phyloP scores from a whole-genome alignment of 2,888 invertebrate species.

The Iphiclides podalirius region DNA sequence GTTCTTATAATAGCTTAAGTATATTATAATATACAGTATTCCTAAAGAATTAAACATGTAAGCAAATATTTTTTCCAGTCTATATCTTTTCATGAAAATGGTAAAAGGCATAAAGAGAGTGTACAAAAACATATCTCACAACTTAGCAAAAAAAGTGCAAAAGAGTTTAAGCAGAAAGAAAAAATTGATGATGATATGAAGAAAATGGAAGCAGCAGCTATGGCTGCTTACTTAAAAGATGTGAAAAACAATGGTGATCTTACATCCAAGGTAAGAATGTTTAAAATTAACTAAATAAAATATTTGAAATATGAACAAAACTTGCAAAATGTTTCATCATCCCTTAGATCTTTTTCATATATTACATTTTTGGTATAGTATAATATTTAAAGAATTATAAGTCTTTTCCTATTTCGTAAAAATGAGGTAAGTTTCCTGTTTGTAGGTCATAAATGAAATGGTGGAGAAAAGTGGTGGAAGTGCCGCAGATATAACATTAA shows the following conservation, averaged over 20 bases:
- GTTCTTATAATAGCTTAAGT: too few relatives aligned
- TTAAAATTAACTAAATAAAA: not conserved
- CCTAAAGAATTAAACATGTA: too few relatives aligned
- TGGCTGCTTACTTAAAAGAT: constrained; percentile 93
- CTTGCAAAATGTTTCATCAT: too few relatives aligned
- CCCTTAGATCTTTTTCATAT: too few relatives aligned
- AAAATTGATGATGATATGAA: constrained; percentile 89
- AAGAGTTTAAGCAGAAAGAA: constrained; percentile 87
- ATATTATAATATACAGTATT: too few relatives aligned
- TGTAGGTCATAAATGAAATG: constrained; percentile 64
- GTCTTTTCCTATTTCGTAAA: too few relatives aligned
- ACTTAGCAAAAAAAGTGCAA: constrained; percentile 90
- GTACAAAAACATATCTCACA: constrained; percentile 91
- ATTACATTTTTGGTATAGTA: too few relatives aligned
- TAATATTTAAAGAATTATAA: too few relatives aligned
- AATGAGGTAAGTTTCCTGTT: too few relatives aligned
- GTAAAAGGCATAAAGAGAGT: constrained; percentile 94
- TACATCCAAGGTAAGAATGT: constrained; percentile 72
- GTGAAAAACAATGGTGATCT: constrained; percentile 84
- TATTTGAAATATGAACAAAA: too few relatives aligned
- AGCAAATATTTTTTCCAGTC: too few relatives aligned
- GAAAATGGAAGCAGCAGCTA: constrained; percentile 94
- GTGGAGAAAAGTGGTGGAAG: constrained; percentile 46
- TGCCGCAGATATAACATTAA: constrained; percentile 37
- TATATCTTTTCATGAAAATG: constrained; percentile 96